These are phyloP conservation scores for Nasonia oneida DNA, from an alignment of 2,888 invertebrate genomes.

Conservation along the genomic window DNA sequence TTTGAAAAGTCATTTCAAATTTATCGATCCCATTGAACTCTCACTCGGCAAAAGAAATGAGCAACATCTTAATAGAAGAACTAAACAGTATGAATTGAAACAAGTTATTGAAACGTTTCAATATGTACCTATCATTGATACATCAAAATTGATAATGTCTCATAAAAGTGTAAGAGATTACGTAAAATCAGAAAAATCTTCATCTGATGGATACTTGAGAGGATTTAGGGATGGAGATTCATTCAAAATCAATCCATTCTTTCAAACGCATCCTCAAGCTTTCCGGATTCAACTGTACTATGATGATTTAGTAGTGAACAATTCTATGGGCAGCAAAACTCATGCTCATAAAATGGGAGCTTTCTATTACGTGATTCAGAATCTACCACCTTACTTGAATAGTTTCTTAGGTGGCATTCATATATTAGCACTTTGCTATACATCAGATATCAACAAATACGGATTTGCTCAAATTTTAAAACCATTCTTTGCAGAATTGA, in stretches of 20 bases:
- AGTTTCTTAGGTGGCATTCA: constrained; percentile 61
- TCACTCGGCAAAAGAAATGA: constrained; percentile 16
- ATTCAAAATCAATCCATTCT: constrained; percentile 25
- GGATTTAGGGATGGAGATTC: constrained; percentile 35
- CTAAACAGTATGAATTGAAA: not conserved
- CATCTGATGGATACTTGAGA: constrained; percentile 45
- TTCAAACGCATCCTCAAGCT: constrained; percentile 27
- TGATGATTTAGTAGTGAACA: constrained; percentile 64
- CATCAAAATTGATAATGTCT: too few species aligned
- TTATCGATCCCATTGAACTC: constrained; percentile 7
- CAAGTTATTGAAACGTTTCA: constrained; percentile 40
- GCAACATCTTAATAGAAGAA: not conserved
- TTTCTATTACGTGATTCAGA: constrained; percentile 63
- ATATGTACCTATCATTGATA: constrained; percentile 21
- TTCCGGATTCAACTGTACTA: constrained; percentile 63
- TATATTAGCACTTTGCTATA: constrained; percentile 57
- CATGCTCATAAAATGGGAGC: constrained; percentile 62
- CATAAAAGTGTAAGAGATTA: too few species aligned
- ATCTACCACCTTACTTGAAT: constrained; percentile 61
- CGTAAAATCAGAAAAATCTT: not conserved
- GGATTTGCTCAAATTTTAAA: constrained; percentile 48
- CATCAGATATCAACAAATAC: constrained; percentile 57
- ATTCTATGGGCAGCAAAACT: constrained; percentile 61
- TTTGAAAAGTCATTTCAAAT: constrained; percentile 20
- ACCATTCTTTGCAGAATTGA: constrained; percentile 52